Base-by-base conservation (phyloP, 2,888 invertebrate species). In the Caenorhabditis imperialis region DNA sequence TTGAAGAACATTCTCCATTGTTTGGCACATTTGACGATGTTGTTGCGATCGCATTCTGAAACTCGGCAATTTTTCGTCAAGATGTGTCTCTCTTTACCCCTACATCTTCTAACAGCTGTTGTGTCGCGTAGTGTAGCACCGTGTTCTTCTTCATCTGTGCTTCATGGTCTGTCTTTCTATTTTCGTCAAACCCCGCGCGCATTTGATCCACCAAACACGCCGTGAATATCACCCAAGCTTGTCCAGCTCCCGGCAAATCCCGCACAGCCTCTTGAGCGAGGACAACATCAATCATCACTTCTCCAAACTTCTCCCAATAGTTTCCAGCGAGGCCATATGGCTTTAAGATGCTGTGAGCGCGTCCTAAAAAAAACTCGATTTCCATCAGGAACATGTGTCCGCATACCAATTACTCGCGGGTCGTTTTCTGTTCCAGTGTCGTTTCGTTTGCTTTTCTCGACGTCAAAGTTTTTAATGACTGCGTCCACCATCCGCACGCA, bases 231-330 rank as follows among this genome's bases (percentile, higher is more conserved):
- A 87, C 87, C 87, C 87, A 87, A 2, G 87, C 87, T 40, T 87
- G 87, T 7, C 85, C 86, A 23, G 87, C 87, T 18, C 87, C 87
- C 1, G 87, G 86, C 25, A 87, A 75, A 53, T 86, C 86, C 38
- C 86, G 42, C 5, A 86, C 86, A 1, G 86, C 86, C 61, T 86
- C 86, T 58, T 83, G 83, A 8, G 78, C 77, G 18, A 87, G 65
- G 3, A 87, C 87, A 6, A 87, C 85, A 62, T 87, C 87, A 54
- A 87, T 84, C 53, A 87, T 85, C 12, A 81, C 78, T 55, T 87
- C 87, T 47, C 87, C 87, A 22, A 87, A 75, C 69, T 85, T 86
- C 58, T 87, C 87, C 87, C 87, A 87, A 54, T 84, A 82, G 37
- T 81, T 77, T 22, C 83, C 83, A 1, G 80, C 84, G 23, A 85